Base-by-base conservation (phyloP, 2,113 vertebrate species). In the Indri indri region DNA sequence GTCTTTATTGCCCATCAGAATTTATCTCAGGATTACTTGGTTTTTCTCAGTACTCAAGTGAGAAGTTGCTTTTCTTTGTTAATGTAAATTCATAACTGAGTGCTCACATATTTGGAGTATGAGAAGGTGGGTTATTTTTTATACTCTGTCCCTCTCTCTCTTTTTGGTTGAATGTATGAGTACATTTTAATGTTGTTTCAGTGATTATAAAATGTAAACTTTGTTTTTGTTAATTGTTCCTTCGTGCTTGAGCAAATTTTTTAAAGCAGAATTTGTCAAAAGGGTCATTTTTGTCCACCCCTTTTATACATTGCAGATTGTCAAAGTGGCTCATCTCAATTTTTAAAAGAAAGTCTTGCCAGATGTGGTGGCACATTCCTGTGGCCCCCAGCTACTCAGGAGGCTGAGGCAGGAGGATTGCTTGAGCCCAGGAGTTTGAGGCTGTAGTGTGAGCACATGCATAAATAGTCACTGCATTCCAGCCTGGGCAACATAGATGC, bases 11-110 rank as follows among this genome's bases (percentile, higher is more conserved):
- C 81, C 96, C 20, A 80, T 94, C 83, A 97, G 54, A 97, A 95
- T 97, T 68, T 97, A 86, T 97, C 98, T 96, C 47, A 76, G 83
- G 81, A 98, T 97, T 97, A 85, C 92, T 98, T 98, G 65, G 4
- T 71, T 97, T 93, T 94, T 97, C 95, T 95, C 95, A 68, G 25
- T 94, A 92, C 80, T 97, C 88, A 92, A 97, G 68, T 85, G 18
- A 77, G 88, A 97, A 70, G 50, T 92, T 98, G 96, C 82, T 97
- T 97, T 96, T 89, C 88, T 96, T 98, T 94, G 5, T 91, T 97
- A 97, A 74, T 85, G 79, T 90, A 96, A 89, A 9, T 95, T 98
- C 20, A 37, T 82, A 97, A 66, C 70, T 91, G 32, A 97, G 74
- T 94, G 37, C 90, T 70, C 70, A 80, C 90, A 68, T 96, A 52